These are phyloP conservation scores for Chorisops tibialis DNA, from an alignment of 2,888 invertebrate species.

Conservation along the genomic window DNA sequence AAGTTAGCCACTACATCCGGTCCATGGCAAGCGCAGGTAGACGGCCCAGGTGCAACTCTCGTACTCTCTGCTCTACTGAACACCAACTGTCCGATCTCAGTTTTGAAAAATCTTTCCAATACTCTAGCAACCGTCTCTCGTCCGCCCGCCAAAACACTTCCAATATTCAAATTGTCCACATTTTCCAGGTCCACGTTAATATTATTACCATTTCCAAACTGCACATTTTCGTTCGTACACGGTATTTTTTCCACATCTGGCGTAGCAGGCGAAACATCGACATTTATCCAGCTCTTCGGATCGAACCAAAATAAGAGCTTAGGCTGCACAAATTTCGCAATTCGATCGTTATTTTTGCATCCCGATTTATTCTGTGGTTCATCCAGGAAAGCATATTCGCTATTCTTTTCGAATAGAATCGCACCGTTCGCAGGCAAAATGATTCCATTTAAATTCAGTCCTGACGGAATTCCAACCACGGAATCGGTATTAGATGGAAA, in stretches of 20 bases:
- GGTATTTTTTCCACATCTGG: slow-evolving; percentile 48
- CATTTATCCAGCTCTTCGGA: slow-evolving; percentile 43
- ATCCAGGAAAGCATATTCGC: not conserved
- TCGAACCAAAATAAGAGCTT: slow-evolving; percentile 43
- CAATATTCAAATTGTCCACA: slow-evolving; percentile 41
- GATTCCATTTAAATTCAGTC: slow-evolving; percentile 1
- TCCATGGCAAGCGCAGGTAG: slow-evolving; percentile 48
- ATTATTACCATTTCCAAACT: slow-evolving; percentile 39
- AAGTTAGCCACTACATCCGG: slow-evolving; percentile 37
- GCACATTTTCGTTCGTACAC: slow-evolving; percentile 46
- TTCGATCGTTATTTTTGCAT: not conserved
- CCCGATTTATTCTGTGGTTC: not conserved
- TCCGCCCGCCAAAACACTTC: slow-evolving; percentile 44
- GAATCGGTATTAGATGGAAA: slow-evolving; percentile 13
- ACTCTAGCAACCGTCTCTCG: slow-evolving; percentile 42
- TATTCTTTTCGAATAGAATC: not conserved
- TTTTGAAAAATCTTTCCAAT: slow-evolving; percentile 41
- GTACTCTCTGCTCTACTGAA: slow-evolving; percentile 42
- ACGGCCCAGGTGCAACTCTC: slow-evolving; percentile 40
- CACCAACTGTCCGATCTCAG: slow-evolving; percentile 46
- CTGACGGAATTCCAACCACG: not conserved
- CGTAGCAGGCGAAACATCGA: slow-evolving; percentile 34
- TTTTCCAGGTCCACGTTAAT: slow-evolving; percentile 45
- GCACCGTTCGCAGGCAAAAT: slow-evolving; percentile 10
- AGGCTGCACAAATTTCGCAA: not conserved